Conservation (phyloP, 2,888 invertebrate genomes). For the Caenorhabditis uteleia region DNA sequence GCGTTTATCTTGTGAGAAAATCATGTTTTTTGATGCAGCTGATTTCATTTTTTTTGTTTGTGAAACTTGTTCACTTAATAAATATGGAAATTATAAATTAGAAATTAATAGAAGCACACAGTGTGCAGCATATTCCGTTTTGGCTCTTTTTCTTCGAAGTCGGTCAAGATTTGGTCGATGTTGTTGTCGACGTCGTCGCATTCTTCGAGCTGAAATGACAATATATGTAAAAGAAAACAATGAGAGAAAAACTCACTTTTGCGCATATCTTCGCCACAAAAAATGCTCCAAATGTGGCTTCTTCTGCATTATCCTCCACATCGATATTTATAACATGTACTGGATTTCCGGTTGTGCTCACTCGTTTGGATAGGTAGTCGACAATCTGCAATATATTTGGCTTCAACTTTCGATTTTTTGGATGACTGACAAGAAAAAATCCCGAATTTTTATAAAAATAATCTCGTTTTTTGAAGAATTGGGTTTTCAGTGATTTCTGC, state of each 20-base stretch:
- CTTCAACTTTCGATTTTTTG: not conserved
- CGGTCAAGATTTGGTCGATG: conserved; percentile 91
- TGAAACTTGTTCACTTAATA: not conserved
- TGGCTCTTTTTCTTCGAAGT: conserved; percentile 83
- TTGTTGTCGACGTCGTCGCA: conserved; percentile 94
- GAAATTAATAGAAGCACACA: conserved; percentile 84
- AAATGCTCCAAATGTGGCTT: conserved; percentile 97
- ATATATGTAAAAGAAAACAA: conserved; percentile 7
- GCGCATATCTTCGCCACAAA: conserved; percentile 91
- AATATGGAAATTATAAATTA: conserved; percentile 6
- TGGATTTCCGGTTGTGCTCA: conserved; percentile 80
- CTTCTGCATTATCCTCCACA: conserved; percentile 98
- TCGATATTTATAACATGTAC: conserved; percentile 98
- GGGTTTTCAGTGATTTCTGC: too few species aligned
- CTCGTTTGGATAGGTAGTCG: conserved; percentile 76
- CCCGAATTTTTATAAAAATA: too few species aligned
- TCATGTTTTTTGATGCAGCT: not conserved
- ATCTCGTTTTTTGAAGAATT: too few species aligned
- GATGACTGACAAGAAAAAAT: too few species aligned
- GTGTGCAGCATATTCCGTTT: conserved; percentile 85
- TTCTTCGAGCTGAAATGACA: conserved; percentile 73
- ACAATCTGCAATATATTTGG: conserved; percentile 2
- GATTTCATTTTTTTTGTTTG: not conserved
- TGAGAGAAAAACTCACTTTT: not conserved
- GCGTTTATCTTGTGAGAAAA: not conserved